Percentiles rank a stretch among this genome's conserved stretches.
These are phyloP conservation scores for Epinephelus fuscoguttatus DNA, from an alignment of 2,113 vertebrate species.

Conservation along the genomic window DNA sequence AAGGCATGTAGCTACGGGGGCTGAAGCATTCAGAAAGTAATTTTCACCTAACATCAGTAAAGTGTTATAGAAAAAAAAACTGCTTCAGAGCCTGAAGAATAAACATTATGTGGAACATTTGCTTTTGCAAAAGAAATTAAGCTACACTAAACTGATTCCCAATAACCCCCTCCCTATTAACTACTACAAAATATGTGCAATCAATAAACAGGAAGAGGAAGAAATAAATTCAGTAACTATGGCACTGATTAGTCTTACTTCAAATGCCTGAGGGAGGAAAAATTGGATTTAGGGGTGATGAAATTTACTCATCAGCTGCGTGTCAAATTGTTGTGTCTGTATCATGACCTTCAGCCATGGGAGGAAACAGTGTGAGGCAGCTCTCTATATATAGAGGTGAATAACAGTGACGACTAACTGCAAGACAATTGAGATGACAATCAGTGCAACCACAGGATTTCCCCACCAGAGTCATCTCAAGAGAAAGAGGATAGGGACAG, in stretches of 20 bases:
- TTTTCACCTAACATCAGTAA: constrained; percentile 32
- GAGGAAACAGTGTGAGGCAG: constrained; percentile 42
- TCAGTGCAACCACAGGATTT: constrained; percentile 82
- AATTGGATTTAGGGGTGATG: constrained; percentile 40
- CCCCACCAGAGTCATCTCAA: constrained; percentile 59
- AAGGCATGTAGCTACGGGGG: constrained; percentile 18
- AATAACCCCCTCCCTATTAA: not conserved
- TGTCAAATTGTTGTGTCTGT: constrained; percentile 64
- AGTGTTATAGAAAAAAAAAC: constrained; percentile 28
- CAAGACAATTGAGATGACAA: constrained; percentile 73
- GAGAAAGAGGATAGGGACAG: constrained; percentile 12
- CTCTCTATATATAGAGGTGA: constrained; percentile 64
- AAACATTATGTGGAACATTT: not conserved
- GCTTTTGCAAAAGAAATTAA: not conserved
- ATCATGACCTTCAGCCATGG: constrained; percentile 51
- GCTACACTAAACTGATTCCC: not conserved
- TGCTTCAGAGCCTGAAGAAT: constrained; percentile 5
- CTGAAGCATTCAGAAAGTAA: constrained; percentile 14
- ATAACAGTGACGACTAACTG: constrained; percentile 52
- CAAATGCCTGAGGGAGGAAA: constrained; percentile 12
- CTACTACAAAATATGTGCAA: constrained; percentile 5
- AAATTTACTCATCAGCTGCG: constrained; percentile 21
- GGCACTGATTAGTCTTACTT: constrained; percentile 44
- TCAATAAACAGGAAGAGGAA: constrained; percentile 33
- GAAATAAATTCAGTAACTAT: constrained; percentile 13